These are phyloP conservation scores for Phyto melanocephala DNA, from an alignment of 2,888 invertebrate genomes.

Conservation along the genomic window DNA sequence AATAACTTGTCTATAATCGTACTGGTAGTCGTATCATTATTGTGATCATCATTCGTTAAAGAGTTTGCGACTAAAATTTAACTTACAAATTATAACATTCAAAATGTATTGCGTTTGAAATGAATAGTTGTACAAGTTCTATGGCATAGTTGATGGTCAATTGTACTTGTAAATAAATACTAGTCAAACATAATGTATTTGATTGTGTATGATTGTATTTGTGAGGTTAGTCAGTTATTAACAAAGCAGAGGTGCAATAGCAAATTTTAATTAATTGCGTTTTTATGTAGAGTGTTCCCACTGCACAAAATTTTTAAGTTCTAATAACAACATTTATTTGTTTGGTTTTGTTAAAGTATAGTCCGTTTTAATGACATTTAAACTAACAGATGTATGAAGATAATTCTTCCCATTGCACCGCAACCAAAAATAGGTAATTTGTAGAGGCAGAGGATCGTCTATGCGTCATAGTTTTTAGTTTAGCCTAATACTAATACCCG, in stretches of 20 bases:
- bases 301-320: not conserved
- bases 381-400: too few relatives aligned
- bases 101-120: slow-evolving; percentile 6
- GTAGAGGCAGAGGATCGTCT: too few relatives aligned
- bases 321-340: too few relatives aligned
- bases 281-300: slow-evolving; percentile 17
- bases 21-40: not conserved
- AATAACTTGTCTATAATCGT: slow-evolving; percentile 28
- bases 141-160: slow-evolving; percentile 66
- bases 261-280: slow-evolving; percentile 15
- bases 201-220: not conserved
- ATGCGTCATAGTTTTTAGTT: too few relatives aligned
- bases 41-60: slow-evolving; percentile 29
- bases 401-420: too few relatives aligned
- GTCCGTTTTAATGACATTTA: too few relatives aligned
- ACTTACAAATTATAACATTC: slow-evolving; percentile 3
- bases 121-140: too few relatives aligned
- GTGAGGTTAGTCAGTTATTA: not conserved
- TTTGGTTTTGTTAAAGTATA: too few relatives aligned
- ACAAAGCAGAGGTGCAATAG: slow-evolving; percentile 34
- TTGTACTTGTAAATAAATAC: not conserved
- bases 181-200: slow-evolving; percentile 3
- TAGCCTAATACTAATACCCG: too few relatives aligned
- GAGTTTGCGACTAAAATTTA: not conserved
- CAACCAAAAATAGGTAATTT: too few relatives aligned